Evolutionary conservation across 2,797 vertebrate species (phyloP).

Genomic region (Malacoraja senta): DNA sequence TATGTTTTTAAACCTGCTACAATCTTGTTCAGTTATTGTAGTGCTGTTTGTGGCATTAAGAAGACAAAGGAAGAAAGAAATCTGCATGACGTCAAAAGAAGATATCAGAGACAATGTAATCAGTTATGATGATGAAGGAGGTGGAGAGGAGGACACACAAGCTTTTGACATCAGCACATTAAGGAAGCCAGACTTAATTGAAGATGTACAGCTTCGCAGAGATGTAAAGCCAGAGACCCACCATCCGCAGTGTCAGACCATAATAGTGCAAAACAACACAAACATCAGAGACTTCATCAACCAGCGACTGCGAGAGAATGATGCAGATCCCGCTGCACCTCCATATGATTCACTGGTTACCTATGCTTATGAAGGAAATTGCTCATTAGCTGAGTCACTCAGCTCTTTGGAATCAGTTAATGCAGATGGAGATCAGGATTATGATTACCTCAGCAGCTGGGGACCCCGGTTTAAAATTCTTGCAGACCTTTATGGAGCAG

Average conservation of each 20-base stretch:
- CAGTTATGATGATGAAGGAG: constrained; percentile 95
- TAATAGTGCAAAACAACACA: constrained; percentile 67
- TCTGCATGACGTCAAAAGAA: constrained; percentile 96
- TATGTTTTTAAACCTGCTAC: not conserved
- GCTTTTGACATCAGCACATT: constrained; percentile 95
- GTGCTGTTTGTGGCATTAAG: constrained; percentile 85
- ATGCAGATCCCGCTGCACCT: constrained; percentile 75
- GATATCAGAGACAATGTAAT: constrained; percentile 96
- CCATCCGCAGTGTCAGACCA: constrained; percentile 56
- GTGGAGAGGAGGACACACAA: constrained; percentile 94
- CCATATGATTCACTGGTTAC: constrained; percentile 95
- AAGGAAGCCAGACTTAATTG: constrained; percentile 84
- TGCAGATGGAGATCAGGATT: constrained; percentile 78
- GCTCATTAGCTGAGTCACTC: constrained; percentile 85
- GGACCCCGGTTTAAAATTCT: constrained; percentile 91
- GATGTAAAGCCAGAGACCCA: constrained; percentile 84
- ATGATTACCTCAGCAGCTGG: constrained; percentile 87
- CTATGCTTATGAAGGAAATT: constrained; percentile 88
- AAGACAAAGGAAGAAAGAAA: constrained; percentile 91
- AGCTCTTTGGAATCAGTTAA: constrained; percentile 83
- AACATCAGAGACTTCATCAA: constrained; percentile 89
- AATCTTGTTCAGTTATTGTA: constrained; percentile 70
- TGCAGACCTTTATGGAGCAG: constrained; percentile 87
- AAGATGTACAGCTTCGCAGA: constrained; percentile 80
- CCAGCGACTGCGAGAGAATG: constrained; percentile 81